These are phyloP conservation scores for Sebastes itinus DNA, from an alignment of 2,797 vertebrate genomes.

Conservation along the genomic window DNA sequence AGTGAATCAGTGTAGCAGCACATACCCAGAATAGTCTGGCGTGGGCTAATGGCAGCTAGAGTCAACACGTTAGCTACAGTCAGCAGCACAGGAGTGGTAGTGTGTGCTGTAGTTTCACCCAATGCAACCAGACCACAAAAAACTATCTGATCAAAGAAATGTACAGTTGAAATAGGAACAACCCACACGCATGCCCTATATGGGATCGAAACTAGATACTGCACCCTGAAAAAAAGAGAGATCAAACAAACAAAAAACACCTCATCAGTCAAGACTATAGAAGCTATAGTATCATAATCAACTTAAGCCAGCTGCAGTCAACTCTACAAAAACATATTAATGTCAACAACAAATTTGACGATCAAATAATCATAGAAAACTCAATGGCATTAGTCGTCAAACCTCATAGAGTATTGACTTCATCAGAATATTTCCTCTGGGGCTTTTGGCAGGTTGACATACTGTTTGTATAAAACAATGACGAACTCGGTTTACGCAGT, in stretches of 20 bases:
- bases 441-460: neutral
- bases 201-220: conserved; percentile 1
- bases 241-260: neutral
- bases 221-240: neutral
- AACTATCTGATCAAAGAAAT: conserved; percentile 16
- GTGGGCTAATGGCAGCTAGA: conserved; percentile 72
- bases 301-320: neutral
- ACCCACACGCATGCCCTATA: conserved; percentile 4
- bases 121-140: conserved; percentile 28
- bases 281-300: neutral
- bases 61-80: conserved; percentile 59
- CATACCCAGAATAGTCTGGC: conserved; percentile 74
- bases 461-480: neutral
- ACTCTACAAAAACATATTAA: neutral
- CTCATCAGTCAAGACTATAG: neutral
- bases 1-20: conserved; percentile 72
- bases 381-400: neutral
- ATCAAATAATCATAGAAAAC: neutral
- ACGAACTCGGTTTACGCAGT: neutral
- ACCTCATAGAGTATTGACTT: neutral
- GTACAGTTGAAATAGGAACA: conserved; percentile 14
- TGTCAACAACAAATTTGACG: neutral
- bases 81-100: conserved; percentile 54
- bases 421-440: neutral
- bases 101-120: conserved; percentile 43